Evolutionary conservation across 2,888 invertebrate species (phyloP), one percentile per base, ranked within the genome.

Genomic region (Ferdinandea cuprea): DNA sequence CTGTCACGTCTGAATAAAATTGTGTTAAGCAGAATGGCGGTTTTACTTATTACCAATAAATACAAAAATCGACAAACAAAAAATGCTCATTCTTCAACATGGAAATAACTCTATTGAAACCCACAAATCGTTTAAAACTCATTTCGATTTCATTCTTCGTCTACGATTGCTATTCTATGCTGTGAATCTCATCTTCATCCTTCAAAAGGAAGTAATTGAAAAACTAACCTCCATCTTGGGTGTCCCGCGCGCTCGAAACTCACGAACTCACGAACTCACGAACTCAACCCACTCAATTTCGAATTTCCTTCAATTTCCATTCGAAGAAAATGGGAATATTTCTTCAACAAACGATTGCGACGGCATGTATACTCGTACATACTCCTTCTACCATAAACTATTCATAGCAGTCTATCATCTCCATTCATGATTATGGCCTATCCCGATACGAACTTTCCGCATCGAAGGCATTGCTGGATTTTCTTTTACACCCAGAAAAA

Each of bases 321-420:
- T 63, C 54, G 15, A 63, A 72, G 54, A 79, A 68, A 73, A 59
- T 66, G 25, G 59, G 65, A 66, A 40, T 54, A 58, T 59, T 65
- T 59, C 35, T 40, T 48, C 17, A 48, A 13, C 65, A 54, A 59
- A 42, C 54, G 50, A 81, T 66, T 71, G 52, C 13, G 40, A 66
- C 46, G 69, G 65, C 48, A 58, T 65, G 32, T 61, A 54, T 56
- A 44, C 50, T 32, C 32, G 15, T 35, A 35, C 3, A 6, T 59
- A 21, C 44, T 74, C 56, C 65, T 81, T 69, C 58, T 37, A 19
- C 54, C 44, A 81, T 81, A 66, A 81, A 77, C 76, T 81, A 81
- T 81, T 81, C 81, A 81, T 66, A 65, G 52, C 37, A 81, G 81
- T 71, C 81, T 71, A 81, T 81, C 76, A 76, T 71, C 35, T 71